phyloP scores from a whole-genome alignment of 2,113 vertebrate species.

The Rhipidura dahli region DNA sequence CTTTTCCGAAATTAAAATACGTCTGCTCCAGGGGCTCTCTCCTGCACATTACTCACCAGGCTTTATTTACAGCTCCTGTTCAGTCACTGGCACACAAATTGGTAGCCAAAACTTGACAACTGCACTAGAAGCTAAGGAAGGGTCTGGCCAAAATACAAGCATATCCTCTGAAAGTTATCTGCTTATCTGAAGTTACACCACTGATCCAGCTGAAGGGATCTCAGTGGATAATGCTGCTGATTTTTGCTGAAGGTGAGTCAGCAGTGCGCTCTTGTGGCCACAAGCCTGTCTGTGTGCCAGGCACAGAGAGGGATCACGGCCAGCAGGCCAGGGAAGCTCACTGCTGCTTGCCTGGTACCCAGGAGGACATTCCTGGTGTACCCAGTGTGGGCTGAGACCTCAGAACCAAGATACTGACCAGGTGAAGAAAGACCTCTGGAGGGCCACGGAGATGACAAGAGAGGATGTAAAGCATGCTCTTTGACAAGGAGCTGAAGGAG shows the following conservation, averaged over 20 bases:
- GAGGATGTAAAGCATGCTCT: neutral
- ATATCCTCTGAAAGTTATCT: neutral
- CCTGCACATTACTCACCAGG: neutral
- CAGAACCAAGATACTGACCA: neutral
- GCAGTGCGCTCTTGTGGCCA: neutral
- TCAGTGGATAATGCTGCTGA: neutral
- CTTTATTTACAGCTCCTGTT: neutral
- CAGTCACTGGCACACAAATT: neutral
- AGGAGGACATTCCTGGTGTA: neutral
- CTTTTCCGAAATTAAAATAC: neutral
- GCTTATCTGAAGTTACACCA: neutral
- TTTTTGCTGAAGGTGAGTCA: rapidly evolving
- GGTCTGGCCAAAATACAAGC: neutral
- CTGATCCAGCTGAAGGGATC: neutral
- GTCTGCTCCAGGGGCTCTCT: neutral
- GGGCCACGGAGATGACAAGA: neutral
- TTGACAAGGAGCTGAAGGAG: neutral
- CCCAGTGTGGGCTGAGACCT: neutral
- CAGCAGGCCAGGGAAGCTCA: neutral
- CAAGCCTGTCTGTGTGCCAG: rapidly evolving
- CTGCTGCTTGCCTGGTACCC: no score
- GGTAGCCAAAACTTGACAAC: neutral
- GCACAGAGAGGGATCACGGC: neutral
- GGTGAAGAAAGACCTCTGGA: neutral
- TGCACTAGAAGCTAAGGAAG: neutral